A percentile compares a stretch with the other conserved stretches of the same genome.
These are phyloP conservation scores for Regulus satrapa DNA, from an alignment of 2,113 vertebrate species.

Conservation along the genomic window DNA sequence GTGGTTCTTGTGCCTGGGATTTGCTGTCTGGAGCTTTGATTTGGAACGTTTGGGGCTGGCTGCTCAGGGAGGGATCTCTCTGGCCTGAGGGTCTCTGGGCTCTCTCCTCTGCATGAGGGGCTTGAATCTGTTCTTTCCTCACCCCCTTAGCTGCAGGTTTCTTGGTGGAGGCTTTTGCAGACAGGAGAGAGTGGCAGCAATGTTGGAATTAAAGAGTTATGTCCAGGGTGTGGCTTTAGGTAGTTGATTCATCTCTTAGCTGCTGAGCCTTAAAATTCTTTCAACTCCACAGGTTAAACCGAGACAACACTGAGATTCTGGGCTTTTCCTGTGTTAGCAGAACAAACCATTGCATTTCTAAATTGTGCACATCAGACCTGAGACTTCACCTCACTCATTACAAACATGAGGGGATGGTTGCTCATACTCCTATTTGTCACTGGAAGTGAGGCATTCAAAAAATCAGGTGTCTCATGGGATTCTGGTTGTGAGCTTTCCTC, in stretches of 20 bases:
- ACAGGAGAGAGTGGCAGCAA: neutral
- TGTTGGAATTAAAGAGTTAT: neutral
- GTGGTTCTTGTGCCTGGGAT: neutral
- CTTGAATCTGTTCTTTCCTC: neutral
- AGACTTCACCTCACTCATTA: neutral
- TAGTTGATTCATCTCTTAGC: neutral
- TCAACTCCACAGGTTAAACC: neutral
- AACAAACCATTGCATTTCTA: neutral
- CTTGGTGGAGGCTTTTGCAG: neutral
- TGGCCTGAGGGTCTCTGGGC: too few relatives aligned
- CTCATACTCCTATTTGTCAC: neutral
- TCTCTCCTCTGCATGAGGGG: neutral
- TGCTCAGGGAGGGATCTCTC: neutral
- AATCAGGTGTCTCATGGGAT: accelerated
- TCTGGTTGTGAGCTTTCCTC: neutral
- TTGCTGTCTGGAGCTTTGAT: neutral
- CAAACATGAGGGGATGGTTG: neutral
- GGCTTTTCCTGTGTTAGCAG: neutral
- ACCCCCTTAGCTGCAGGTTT: neutral
- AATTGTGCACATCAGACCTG: accelerated
- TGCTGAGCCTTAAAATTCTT: neutral
- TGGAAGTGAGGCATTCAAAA: neutral
- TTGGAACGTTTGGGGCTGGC: neutral
- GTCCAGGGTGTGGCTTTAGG: neutral
- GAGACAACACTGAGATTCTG: neutral